A percentile compares a stretch with the other conserved stretches of the same genome.
These are phyloP conservation scores for Pygoscelis adeliae DNA, from an alignment of 2,113 vertebrate genomes.

Conservation along the genomic window DNA sequence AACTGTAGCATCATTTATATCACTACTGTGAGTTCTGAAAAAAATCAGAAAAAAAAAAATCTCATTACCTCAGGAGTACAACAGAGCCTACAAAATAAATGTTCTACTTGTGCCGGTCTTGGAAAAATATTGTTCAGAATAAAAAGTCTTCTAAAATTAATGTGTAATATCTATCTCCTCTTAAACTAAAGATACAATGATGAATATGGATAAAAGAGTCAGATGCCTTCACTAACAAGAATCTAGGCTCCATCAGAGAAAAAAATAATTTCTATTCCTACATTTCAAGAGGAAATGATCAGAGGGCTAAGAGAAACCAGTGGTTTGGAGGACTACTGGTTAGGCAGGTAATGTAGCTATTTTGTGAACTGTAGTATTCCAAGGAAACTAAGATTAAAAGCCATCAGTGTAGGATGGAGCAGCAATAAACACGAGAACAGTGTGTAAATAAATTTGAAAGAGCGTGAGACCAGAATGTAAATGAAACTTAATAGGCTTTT, in stretches of 20 bases:
- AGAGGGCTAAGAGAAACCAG: fast-evolving
- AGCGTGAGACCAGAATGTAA: neutral
- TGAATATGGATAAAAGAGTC: neutral
- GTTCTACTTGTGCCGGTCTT: fast-evolving
- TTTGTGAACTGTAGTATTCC: neutral
- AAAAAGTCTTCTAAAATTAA: neutral
- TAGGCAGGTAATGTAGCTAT: neutral
- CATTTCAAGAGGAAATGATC: neutral
- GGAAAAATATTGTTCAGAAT: neutral
- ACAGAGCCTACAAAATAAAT: neutral
- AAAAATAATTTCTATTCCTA: neutral
- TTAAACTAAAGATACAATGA: neutral
- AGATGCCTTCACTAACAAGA: neutral
- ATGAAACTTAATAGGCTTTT: neutral
- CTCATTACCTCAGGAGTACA: neutral
- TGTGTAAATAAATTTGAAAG: neutral
- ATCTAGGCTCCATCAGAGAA: neutral
- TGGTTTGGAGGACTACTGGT: neutral
- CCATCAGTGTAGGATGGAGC: neutral
- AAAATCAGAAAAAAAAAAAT: neutral
- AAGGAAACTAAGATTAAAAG: neutral
- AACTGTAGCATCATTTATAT: neutral
- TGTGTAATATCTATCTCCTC: neutral
- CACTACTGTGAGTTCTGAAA: neutral
- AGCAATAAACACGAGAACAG: neutral